These are phyloP conservation scores for Aquatica leii DNA, from an alignment of 2,888 invertebrate genomes.

Conservation along the genomic window DNA sequence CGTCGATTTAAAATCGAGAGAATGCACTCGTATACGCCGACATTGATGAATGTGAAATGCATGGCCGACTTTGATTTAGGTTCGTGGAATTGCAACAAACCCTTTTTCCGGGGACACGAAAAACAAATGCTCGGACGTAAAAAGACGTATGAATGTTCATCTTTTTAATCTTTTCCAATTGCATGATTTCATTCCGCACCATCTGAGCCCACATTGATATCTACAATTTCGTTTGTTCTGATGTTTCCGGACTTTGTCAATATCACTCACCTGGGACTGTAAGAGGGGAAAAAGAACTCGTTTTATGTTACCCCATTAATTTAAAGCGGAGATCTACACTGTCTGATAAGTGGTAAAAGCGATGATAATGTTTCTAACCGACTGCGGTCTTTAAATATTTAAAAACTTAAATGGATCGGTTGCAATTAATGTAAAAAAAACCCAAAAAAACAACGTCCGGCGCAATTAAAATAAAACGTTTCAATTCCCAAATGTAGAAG, in stretches of 20 bases:
- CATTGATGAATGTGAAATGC: neutral
- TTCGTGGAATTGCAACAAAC: neutral
- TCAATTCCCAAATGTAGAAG: slow-evolving; percentile 4
- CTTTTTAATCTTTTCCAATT: slow-evolving; percentile 44
- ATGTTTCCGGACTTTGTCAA: slow-evolving; percentile 23
- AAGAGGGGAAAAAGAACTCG: slow-evolving; percentile 18
- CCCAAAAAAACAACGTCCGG: neutral
- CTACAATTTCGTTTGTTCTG: slow-evolving; percentile 27
- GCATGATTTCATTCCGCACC: slow-evolving; percentile 37
- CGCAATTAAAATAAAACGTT: slow-evolving; percentile 4
- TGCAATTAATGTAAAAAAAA: neutral
- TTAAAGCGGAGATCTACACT: slow-evolving; percentile 15
- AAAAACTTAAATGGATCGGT: slow-evolving; percentile 12
- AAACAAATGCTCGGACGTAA: neutral
- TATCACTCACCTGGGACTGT: slow-evolving; percentile 29
- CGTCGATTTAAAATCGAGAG: slow-evolving; percentile 13
- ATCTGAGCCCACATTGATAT: slow-evolving; percentile 36
- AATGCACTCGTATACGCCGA: slow-evolving; percentile 2
- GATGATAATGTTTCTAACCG: slow-evolving; percentile 12
- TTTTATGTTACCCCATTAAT: slow-evolving; percentile 21
- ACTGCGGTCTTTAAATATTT: slow-evolving; percentile 13
- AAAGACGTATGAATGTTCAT: slow-evolving; percentile 40
- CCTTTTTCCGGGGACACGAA: neutral
- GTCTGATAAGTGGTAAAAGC: slow-evolving; percentile 18
- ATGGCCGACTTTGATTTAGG: neutral